Evolutionary conservation across 2,888 invertebrate genomes (phyloP), one percentile per base, ranked within the genome.

Genomic region (Andrena dorsata): DNA sequence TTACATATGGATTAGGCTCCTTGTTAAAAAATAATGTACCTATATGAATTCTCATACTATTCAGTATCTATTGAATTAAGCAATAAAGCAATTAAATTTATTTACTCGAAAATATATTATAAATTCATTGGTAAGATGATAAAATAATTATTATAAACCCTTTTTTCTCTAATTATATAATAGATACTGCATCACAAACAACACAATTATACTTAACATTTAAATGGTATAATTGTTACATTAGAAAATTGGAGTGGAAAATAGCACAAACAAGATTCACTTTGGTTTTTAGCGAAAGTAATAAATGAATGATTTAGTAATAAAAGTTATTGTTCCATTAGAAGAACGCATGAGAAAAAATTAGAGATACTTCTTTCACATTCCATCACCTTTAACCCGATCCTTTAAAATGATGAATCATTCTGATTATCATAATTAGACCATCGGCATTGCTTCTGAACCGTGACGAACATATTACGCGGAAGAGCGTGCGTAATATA

Each of bases 351-450:
- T 71, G 70, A 68, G 65, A 70, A 63, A 71, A 41, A 68, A 60
- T 75, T 28, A 5, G 28, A 75, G 35, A 49, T 32, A 69, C 28
- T 64, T 72, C 64, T 64, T 81, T 76, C 47, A 65, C 68, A 72
- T 81, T 81, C 74, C 71, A 78, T 75, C 80, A 81, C 69, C 81
- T 86, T 83, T 84, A 84, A 89, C 75, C 76, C 64, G 53, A 79
- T 88, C 78, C 35, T 73, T 83, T 77, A 88, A 86, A 41, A 80
- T 77, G 84, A 77, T 88, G 88, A 88, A 76, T 88, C 88, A 86
- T 73, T 72, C 69, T 53, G 58, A 88, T 86, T 83, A 88, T 80
- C 78, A 88, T 88, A 86, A 81, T 73, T 79, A 63, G 60, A 81
- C 60, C 68, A 82, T 72, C 63, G 28, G 47, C 66, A 61, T 66